A percentile compares a stretch with the other conserved stretches of the same genome.
phyloP scores from a whole-genome alignment of 2,888 invertebrate genomes.

The Melanchra persicariae region DNA sequence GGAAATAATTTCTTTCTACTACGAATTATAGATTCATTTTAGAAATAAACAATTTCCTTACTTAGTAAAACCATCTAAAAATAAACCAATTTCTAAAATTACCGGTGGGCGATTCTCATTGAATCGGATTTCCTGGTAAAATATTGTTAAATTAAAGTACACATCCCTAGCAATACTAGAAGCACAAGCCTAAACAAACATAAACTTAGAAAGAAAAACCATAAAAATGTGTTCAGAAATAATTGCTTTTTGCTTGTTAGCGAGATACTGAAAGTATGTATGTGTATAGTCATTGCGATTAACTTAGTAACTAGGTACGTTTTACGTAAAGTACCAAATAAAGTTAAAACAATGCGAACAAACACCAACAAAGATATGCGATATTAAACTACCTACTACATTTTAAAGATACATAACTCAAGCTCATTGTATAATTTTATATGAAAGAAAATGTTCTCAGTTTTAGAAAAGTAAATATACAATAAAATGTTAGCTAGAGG shows the following conservation, averaged over 20 bases:
- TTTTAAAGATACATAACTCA: background rate
- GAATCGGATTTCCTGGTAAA: background rate
- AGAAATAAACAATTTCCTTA: too few species aligned
- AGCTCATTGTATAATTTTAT: background rate
- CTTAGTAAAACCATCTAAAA: background rate
- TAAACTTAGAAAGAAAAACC: background rate
- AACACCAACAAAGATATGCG: background rate
- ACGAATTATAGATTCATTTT: too few species aligned
- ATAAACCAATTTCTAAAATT: background rate
- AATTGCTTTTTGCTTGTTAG: conserved; percentile 3
- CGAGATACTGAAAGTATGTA: background rate
- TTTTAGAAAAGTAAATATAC: conserved; percentile 49
- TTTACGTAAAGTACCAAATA: background rate
- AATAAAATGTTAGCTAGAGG: conserved; percentile 40
- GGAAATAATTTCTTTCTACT: too few species aligned
- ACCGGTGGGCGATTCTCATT: background rate
- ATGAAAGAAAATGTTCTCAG: background rate
- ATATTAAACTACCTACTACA: background rate
- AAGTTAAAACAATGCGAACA: too few species aligned
- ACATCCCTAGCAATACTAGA: background rate
- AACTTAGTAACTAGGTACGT: background rate
- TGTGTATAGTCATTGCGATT: background rate
- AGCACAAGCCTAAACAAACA: too few species aligned
- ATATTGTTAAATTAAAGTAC: background rate
- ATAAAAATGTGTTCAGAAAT: background rate